A percentile compares a stretch with the other conserved stretches of the same genome.
Evolutionary conservation across 1,140 invertebrate genomes (phyloP).

Genomic region (Metopolophium dirhodum): DNA sequence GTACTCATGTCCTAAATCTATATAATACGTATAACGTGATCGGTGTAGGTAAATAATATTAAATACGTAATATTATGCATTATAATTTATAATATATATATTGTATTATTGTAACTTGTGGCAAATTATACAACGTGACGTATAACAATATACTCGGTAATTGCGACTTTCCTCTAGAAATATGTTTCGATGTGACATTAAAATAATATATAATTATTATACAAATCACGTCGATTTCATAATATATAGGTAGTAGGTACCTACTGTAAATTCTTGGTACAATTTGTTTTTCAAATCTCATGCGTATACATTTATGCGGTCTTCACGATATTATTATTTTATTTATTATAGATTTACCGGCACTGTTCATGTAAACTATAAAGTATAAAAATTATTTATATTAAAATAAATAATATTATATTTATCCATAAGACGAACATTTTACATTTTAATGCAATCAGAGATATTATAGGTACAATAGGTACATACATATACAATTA

Average conservation of each 20-base stretch:
- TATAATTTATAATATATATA: background rate
- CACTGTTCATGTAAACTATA: background rate
- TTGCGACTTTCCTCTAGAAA: background rate
- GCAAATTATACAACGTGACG: background rate
- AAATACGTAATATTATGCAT: background rate
- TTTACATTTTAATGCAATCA: background rate
- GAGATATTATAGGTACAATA: background rate
- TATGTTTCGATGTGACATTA: background rate
- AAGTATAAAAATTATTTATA: background rate
- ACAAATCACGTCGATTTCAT: background rate
- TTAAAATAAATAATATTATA: background rate
- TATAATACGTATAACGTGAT: background rate
- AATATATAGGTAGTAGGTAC: background rate
- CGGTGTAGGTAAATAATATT: background rate
- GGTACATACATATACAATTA: background rate
- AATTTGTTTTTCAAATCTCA: background rate
- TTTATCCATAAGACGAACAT: background rate
- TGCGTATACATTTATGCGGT: too few relatives aligned
- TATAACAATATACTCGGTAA: background rate
- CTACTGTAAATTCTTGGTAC: background rate
- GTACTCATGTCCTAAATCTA: background rate
- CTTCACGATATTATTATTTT: background rate
- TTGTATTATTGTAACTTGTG: too few relatives aligned
- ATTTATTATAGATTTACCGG: background rate
- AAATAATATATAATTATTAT: background rate